Evolutionary conservation across 37 sponge, comb jelly and placozoan genomes (phyloP), one percentile per base, ranked within the genome.

Genomic region (Axinella damicornis): DNA sequence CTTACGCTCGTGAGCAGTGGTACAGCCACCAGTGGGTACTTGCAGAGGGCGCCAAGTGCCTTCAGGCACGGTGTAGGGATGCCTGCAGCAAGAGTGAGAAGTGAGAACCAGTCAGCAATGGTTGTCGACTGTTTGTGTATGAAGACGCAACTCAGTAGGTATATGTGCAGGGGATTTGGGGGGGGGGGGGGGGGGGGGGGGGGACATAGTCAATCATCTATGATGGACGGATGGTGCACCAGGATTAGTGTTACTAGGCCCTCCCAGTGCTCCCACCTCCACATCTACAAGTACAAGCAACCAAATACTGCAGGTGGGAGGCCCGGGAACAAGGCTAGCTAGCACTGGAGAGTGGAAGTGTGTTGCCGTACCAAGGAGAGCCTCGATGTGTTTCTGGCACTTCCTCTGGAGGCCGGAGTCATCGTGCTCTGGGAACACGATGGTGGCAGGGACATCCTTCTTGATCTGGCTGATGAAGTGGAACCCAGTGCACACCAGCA

Each of bases 341-440:
- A 36, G 16, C 35, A 37, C 46, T 21, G 24, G 20, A 5, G 11
- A 38, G 25, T 5, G 18, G 24, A 1, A 52, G 46, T 46, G 46
- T 46, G 46, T 46, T 4, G 46, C 46, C 9, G 46, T 69, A 90
- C 91, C 72, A 4, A 95, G 76, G 32, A 95, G 37, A 19, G 95
- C 84, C 69, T 95, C 92, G 27, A 95, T 57, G 69, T 69, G 74
- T n/a, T 77, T 70, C 59, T 73, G 80, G 32, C 91, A 87, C 57
- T 81, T 90, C 32, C 81, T 73, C 65, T 83, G 91, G 55, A 91
- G 53, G 25, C 91, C 87, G 24, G 97, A 89, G 80, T 96, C 94
- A 53, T 96, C 97, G 37, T 93, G 94, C 76, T 93, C 91, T 1
- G 97, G 97, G 76, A 90, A 96, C 30, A 96, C 83, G 70, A 96